Conservation (phyloP, 2,113 vertebrate species). For the Trochalopteron elliotii region DNA sequence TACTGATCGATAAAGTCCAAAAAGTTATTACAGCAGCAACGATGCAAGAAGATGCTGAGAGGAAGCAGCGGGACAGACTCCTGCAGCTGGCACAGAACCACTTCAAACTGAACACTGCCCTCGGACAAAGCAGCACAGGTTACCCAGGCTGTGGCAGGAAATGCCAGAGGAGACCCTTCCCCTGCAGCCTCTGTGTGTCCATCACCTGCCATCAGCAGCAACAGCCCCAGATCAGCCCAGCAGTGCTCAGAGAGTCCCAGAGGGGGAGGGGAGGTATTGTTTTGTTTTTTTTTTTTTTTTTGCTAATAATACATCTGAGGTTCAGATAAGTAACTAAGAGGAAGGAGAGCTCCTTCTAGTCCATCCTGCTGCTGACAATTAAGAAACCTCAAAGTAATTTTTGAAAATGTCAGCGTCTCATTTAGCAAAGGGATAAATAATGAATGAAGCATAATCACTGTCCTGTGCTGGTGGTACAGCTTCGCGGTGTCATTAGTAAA, state of each 20-base stretch:
- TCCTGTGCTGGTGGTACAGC: constrained; percentile 90
- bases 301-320: constrained; percentile 77
- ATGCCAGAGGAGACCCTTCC: neutral
- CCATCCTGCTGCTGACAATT: constrained; percentile 82
- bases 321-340: constrained; percentile 79
- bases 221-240: neutral
- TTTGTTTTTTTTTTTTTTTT: neutral
- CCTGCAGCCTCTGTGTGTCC: neutral
- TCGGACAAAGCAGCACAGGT: rapidly evolving
- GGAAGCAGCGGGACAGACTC: neutral
- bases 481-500: constrained; percentile 91
- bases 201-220: neutral
- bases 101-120: neutral
- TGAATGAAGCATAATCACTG: constrained; percentile 99
- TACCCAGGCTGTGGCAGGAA: neutral
- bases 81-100: neutral
- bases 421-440: constrained; percentile 99
- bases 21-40: neutral
- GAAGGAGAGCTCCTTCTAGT: constrained; percentile 74
- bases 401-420: constrained; percentile 97
- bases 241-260: constrained; percentile 19
- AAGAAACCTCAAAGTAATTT: constrained; percentile 88
- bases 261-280: neutral
- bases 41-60: neutral
- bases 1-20: neutral